Base-by-base conservation (phyloP, 2,797 vertebrate species). In the Argya squamiceps region DNA sequence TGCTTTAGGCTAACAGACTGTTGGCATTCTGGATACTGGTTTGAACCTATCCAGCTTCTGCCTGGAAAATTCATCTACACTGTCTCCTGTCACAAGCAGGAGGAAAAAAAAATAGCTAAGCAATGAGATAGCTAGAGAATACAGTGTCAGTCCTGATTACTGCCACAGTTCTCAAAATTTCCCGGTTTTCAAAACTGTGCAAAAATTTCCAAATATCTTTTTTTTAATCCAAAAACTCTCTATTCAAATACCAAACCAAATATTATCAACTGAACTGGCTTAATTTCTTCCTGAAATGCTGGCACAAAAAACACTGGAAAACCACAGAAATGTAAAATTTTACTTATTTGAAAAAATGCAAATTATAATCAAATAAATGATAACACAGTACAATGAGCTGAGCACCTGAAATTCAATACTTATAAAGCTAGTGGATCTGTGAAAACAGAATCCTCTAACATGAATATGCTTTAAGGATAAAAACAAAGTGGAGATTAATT, bases 51-150 rank as follows among this genome's bases (percentile, higher is more conserved):
- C 76, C 67, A 58, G 47, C 41, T 76, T 70, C 17, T n/a, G 52
- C 47, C 86, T 89, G 81, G 74, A 96, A 95, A 96, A 94, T 56
- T 89, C 21, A 62, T 87, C 84, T 85, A 53, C 16, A 59, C 12
- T 84, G 53, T 73, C 82, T 95, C 43, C 68, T 93, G 59, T 27
- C 63, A 84, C 26, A 83, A 69, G 76, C 4, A 26, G 21, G 13
- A 13, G 15, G 4, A 44, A 53, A 55, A 47, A 37, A 70, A 79
- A 56, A 68, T 24, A 76, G 16, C 67, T 55, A 91, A 75, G 43
- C 50, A 79, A 65, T 56, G 24, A 9, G 13, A 68, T 39, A 65
- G 36, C 46, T 67, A 53, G 22, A 88, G 77, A 83, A 85, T 19
- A 81, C 18, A 46, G 37, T 9, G 49, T 32, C 58, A 76, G 37